A percentile compares a stretch with the other conserved stretches of the same genome.
Evolutionary conservation across 2,113 vertebrate species (phyloP).

Genomic region (Cephalopterus ornatus): DNA sequence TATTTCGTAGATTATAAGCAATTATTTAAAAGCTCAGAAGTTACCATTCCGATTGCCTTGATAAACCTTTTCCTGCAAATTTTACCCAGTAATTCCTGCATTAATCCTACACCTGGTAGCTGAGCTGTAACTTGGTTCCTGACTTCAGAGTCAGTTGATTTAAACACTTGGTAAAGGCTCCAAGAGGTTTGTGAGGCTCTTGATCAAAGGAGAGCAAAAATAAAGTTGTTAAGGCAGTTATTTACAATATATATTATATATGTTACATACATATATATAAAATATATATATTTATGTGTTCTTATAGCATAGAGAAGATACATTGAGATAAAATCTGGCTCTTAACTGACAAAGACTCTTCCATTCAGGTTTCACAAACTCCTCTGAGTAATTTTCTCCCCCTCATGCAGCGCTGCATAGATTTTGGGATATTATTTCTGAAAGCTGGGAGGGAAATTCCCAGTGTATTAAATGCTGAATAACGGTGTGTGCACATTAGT

Average conservation of each 20-base stretch:
- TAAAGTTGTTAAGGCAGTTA: neutral
- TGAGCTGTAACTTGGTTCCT: neutral
- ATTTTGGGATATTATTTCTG: neutral
- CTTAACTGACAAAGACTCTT: neutral
- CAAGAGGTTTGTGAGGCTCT: neutral
- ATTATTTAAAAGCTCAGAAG: neutral
- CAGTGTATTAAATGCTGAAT: neutral
- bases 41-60: neutral
- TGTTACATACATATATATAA: no score
- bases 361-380: neutral
- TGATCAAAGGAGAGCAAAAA: neutral
- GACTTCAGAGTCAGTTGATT: neutral
- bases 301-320: neutral
- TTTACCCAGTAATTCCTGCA: neutral
- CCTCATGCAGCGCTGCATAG: neutral
- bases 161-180: neutral
- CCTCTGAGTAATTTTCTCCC: neutral
- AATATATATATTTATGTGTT: neutral
- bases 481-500: neutral
- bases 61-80: rapidly evolving
- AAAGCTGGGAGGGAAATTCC: neutral
- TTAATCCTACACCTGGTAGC: neutral
- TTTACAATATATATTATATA: neutral
- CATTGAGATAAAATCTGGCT: neutral
- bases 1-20: neutral